phyloP scores from a whole-genome alignment of 2,113 vertebrate genomes.

The Nothoprocta perdicaria region DNA sequence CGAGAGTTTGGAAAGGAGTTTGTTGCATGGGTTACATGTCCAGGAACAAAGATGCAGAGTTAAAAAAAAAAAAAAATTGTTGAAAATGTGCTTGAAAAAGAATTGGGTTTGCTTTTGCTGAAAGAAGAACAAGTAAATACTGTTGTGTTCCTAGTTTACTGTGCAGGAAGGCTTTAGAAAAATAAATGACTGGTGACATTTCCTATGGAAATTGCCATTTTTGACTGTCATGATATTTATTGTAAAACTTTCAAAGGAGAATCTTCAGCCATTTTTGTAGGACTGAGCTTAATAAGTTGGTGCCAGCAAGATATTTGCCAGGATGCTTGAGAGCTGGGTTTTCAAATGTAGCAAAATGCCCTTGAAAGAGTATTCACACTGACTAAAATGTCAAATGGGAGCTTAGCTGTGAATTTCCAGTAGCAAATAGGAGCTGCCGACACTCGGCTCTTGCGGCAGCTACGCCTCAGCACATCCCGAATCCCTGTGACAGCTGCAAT shows the following conservation, averaged over 20 bases:
- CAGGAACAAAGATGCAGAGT: not conserved
- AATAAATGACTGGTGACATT: not conserved
- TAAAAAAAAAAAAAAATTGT: not conserved
- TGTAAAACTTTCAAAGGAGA: not conserved
- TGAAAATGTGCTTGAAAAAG: not conserved
- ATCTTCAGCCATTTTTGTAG: not conserved
- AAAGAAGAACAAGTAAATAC: not conserved
- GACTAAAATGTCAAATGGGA: not conserved
- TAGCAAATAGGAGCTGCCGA: not conserved
- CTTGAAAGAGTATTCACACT: not conserved
- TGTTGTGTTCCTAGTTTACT: not conserved
- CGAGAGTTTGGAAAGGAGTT: not conserved
- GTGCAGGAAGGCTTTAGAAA: not conserved
- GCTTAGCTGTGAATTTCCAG: not conserved
- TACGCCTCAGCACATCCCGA: not conserved
- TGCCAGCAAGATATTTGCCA: not conserved
- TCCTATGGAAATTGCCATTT: not conserved
- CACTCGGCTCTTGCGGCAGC: conserved; percentile 8
- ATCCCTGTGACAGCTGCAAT: conserved; percentile 44
- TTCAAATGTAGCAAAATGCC: not conserved
- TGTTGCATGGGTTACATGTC: not conserved
- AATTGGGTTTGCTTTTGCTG: not conserved
- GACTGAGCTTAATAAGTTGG: not conserved
- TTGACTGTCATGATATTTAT: not conserved
- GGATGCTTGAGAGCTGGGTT: not conserved